These are phyloP conservation scores for Hemaris fuciformis DNA, from an alignment of 2,888 invertebrate genomes.

Conservation along the genomic window DNA sequence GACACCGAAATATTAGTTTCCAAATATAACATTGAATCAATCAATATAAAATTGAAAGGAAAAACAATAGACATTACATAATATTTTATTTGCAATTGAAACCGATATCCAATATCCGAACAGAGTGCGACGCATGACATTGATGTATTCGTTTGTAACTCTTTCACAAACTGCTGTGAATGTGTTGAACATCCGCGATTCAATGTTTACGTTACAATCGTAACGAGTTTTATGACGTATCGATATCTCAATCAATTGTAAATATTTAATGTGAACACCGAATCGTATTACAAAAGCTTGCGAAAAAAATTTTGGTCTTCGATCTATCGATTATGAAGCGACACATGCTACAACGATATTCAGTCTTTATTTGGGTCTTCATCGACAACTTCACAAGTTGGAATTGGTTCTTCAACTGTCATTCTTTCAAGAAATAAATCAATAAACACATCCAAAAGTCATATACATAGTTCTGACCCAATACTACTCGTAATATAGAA, in stretches of 20 bases:
- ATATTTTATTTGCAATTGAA: neutral
- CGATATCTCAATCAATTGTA: neutral
- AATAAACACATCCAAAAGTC: too few species aligned
- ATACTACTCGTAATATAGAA: too few species aligned
- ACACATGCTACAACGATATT: too few species aligned
- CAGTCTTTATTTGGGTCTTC: too few species aligned
- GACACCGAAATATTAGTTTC: too few species aligned
- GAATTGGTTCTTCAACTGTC: too few species aligned
- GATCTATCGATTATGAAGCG: too few species aligned
- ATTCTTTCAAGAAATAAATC: too few species aligned
- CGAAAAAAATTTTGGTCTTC: neutral
- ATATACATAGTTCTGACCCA: too few species aligned
- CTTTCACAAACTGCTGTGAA: neutral
- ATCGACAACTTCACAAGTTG: neutral
- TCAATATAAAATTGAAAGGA: too few species aligned
- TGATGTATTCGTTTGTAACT: slow-evolving; percentile 16
- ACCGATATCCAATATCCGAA: neutral
- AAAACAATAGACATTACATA: neutral
- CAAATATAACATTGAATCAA: too few species aligned
- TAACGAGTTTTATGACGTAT: neutral
- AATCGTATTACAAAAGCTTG: neutral
- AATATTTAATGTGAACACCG: neutral
- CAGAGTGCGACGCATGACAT: slow-evolving; percentile 6
- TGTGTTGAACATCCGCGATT: neutral
- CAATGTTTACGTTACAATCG: neutral